A percentile compares a stretch with the other conserved stretches of the same genome.
These are phyloP conservation scores for Mesorhabditis spiculigera DNA, from an alignment of 2,888 invertebrate genomes.

Conservation along the genomic window DNA sequence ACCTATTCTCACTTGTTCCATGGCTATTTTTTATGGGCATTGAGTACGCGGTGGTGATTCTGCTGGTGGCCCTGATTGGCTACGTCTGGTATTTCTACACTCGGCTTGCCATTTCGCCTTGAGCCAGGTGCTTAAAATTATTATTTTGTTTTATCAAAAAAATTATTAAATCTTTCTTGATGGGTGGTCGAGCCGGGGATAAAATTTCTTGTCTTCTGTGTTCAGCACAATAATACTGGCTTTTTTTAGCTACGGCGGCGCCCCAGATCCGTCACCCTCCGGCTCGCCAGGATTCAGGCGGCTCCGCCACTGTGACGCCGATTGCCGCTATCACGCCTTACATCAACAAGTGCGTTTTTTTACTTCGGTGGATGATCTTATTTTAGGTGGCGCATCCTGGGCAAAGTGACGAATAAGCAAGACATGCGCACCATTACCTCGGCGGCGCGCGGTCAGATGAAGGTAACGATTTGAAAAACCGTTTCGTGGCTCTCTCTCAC, in stretches of 20 bases:
- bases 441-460: conserved; percentile 17
- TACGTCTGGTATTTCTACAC: not conserved
- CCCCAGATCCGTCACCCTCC: not conserved
- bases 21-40: not conserved
- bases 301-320: conserved; percentile 17
- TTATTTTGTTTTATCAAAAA: not conserved
- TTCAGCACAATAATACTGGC: too few species aligned
- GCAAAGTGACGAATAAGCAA: conserved; percentile 26
- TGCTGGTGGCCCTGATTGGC: not conserved
- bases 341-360: conserved; percentile 28
- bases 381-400: conserved; percentile 33
- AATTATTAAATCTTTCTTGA: not conserved
- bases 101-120: too few species aligned
- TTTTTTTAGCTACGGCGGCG: too few species aligned
- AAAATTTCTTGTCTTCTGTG: too few species aligned
- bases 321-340: conserved; percentile 33
- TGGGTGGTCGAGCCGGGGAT: not conserved
- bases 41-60: not conserved
- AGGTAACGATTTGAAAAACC: conserved; percentile 4
- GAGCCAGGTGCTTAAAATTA: not conserved
- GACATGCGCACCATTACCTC: conserved; percentile 10
- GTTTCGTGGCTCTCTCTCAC: not conserved
- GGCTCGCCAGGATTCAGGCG: conserved; percentile 13
- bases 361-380: not conserved
- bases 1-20: not conserved